A percentile compares a stretch with the other conserved stretches of the same genome.
These are phyloP conservation scores for Pelobates fuscus DNA, from an alignment of 2,113 vertebrate species.

Conservation along the genomic window DNA sequence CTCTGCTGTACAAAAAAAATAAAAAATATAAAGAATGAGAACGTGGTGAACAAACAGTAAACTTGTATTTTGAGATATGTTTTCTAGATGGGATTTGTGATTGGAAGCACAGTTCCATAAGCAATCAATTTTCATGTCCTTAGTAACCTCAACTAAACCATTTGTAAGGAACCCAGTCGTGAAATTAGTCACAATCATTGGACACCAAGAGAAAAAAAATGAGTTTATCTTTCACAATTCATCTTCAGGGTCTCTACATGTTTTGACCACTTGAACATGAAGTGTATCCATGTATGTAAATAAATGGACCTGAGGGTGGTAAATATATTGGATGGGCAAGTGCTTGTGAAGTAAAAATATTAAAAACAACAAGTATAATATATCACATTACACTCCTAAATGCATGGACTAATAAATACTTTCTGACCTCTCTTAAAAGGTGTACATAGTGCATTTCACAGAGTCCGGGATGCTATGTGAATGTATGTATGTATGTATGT, in stretches of 20 bases:
- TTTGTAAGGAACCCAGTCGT: constrained; percentile 18
- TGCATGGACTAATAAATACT: too few relatives aligned
- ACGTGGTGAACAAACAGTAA: not conserved
- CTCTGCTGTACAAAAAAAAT: not conserved
- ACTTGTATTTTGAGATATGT: not conserved
- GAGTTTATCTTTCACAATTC: not conserved
- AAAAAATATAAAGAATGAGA: not conserved
- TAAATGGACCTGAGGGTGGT: too few relatives aligned
- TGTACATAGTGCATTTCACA: too few relatives aligned
- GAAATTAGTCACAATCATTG: constrained; percentile 2
- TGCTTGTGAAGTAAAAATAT: too few relatives aligned
- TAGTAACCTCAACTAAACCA: constrained; percentile 1
- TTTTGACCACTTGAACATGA: not conserved
- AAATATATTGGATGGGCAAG: too few relatives aligned
- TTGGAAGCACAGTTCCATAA: constrained; percentile 1
- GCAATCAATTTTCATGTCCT: constrained; percentile 10
- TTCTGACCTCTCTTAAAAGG: too few relatives aligned
- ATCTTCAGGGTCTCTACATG: not conserved
- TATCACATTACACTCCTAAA: too few relatives aligned
- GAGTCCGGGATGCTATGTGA: too few relatives aligned
- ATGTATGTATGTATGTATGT: too few relatives aligned
- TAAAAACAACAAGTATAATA: too few relatives aligned
- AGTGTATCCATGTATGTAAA: too few relatives aligned
- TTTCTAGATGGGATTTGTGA: constrained; percentile 6
- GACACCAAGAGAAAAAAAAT: constrained; percentile 1